Percentiles rank a stretch among this genome's conserved stretches.
Evolutionary conservation across 2,797 vertebrate species (phyloP).

Genomic region (Ceryle rudis): DNA sequence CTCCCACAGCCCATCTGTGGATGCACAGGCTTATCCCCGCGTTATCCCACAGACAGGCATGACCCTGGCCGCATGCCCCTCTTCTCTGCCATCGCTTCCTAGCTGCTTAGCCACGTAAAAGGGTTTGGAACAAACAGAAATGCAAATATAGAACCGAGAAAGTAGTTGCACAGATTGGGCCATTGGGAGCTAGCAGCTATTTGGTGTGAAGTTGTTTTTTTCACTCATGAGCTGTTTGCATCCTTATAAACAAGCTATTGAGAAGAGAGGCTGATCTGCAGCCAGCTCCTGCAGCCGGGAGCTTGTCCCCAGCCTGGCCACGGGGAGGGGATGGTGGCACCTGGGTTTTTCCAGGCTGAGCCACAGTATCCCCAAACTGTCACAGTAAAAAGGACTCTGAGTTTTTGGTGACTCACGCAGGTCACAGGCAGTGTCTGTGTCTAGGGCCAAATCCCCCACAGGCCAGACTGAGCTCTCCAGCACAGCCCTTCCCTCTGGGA

Average conservation of each 20-base stretch:
- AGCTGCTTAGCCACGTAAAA: background rate
- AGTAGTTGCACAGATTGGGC: background rate
- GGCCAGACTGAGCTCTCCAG: background rate
- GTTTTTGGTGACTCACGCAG: background rate
- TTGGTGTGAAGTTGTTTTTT: background rate
- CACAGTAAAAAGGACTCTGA: background rate
- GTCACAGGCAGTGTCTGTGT: background rate
- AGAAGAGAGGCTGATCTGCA: background rate
- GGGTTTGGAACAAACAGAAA: background rate
- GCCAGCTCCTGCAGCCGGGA: background rate
- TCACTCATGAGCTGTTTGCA: background rate
- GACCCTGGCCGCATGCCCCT: accelerated
- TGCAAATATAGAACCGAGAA: accelerated
- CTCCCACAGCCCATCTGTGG: accelerated
- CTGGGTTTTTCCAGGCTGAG: background rate
- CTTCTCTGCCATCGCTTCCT: background rate
- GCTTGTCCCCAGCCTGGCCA: background rate
- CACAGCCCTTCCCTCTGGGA: background rate
- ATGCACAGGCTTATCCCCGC: accelerated
- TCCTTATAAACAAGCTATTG: background rate
- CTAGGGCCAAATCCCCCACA: background rate
- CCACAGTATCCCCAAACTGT: background rate
- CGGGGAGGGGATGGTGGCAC: background rate
- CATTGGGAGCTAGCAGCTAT: background rate
- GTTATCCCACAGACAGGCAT: accelerated